phyloP scores from a whole-genome alignment of 2,797 vertebrate species.

The Gobionotothen gibberifrons region DNA sequence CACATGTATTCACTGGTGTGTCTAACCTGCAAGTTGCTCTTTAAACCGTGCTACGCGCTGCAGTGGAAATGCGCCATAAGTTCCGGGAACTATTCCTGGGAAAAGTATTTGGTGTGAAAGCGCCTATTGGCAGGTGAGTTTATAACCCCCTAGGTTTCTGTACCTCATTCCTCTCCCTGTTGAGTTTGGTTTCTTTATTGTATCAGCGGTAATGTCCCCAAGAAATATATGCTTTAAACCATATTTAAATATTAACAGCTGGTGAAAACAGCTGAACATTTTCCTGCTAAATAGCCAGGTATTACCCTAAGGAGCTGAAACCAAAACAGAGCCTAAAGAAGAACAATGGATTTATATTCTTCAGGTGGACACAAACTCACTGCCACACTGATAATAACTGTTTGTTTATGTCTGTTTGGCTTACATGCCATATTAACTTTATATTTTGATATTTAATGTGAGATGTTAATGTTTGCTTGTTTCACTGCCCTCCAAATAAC shows the following conservation, averaged over 20 bases:
- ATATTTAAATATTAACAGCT: neutral
- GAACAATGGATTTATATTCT: too few relatives aligned
- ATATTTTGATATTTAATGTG: neutral
- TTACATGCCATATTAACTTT: neutral
- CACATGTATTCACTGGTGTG: too few relatives aligned
- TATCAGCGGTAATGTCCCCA: neutral
- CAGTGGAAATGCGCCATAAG: too few relatives aligned
- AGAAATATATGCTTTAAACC: neutral
- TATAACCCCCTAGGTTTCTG: neutral
- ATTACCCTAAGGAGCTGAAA: neutral
- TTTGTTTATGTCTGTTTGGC: neutral
- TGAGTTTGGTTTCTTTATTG: constrained; percentile 15
- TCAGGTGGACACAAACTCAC: neutral
- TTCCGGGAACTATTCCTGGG: too few relatives aligned
- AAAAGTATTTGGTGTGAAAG: too few relatives aligned
- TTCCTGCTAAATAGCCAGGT: too few relatives aligned
- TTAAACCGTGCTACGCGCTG: too few relatives aligned
- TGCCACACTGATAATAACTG: neutral
- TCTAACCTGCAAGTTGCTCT: too few relatives aligned
- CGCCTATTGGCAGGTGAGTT: neutral
- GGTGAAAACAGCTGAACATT: neutral
- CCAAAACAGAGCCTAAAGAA: neutral
- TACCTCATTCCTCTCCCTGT: neutral
- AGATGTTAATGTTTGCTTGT: neutral
- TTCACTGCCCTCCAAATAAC: neutral